These are phyloP conservation scores for Plumapathes pennacea DNA, from an alignment of 92 coral and sea anemone species.

Conservation along the genomic window DNA sequence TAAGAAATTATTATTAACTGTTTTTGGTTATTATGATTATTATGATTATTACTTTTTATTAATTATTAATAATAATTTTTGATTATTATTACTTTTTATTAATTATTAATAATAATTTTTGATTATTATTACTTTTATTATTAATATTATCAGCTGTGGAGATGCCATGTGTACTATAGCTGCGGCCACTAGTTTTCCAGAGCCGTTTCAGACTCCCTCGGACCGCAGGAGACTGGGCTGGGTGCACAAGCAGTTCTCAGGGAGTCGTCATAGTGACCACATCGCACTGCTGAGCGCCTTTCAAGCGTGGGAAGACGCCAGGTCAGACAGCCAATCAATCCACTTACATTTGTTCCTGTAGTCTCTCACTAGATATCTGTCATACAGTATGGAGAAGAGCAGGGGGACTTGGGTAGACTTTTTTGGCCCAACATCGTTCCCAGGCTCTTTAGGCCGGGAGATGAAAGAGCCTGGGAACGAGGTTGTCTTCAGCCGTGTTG, in stretches of 20 bases:
- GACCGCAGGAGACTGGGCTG: slow-evolving; percentile 99
- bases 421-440: background rate
- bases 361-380: no score
- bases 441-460: no score
- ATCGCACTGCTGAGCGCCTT: slow-evolving; percentile 93
- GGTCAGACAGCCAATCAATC: slow-evolving; percentile 42
- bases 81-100: background rate
- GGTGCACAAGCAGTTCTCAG: slow-evolving; percentile 99
- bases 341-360: no score
- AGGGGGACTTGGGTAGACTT: background rate
- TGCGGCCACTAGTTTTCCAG: slow-evolving; percentile 96
- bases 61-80: background rate
- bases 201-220: slow-evolving; percentile 97
- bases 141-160: slow-evolving; percentile 67
- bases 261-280: slow-evolving; percentile 97
- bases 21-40: no score
- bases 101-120: background rate
- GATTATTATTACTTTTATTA: background rate
- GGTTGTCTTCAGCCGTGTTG: no score
- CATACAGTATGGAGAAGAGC: no score
- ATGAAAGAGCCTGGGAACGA: no score
- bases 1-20: no score
- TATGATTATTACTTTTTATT: background rate
- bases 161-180: slow-evolving; percentile 97
- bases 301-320: slow-evolving; percentile 99